Percentiles rank a stretch among this genome's conserved stretches.
phyloP scores from a whole-genome alignment of 2,888 invertebrate genomes.

The Orchesellides sinensis region DNA sequence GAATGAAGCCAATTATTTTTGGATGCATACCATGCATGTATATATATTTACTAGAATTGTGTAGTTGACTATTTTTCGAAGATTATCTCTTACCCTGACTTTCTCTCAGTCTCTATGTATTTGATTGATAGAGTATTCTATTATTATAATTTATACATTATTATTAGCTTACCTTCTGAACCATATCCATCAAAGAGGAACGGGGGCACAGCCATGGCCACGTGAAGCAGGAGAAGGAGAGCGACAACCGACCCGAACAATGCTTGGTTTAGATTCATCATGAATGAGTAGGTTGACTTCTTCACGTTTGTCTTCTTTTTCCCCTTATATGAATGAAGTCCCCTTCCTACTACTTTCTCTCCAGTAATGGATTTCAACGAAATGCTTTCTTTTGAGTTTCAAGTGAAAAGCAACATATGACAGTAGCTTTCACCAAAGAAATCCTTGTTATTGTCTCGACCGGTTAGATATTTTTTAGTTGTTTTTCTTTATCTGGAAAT shows the following conservation, averaged over 20 bases:
- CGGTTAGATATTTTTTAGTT: background rate
- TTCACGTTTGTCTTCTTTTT: too few species aligned
- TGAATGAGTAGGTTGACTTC: slow-evolving; percentile 30
- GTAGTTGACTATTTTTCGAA: background rate
- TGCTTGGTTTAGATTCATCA: slow-evolving; percentile 57
- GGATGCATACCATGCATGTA: background rate
- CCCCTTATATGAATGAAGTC: background rate
- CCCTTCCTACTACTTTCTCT: too few species aligned
- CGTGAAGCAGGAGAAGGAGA: slow-evolving; percentile 66
- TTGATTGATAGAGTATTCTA: background rate
- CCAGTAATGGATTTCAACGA: background rate
- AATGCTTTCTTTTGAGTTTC: background rate
- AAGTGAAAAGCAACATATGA: background rate
- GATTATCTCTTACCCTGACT: background rate
- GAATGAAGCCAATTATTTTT: background rate
- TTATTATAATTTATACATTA: background rate
- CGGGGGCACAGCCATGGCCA: slow-evolving; percentile 69
- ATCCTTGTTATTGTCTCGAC: background rate
- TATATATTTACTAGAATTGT: too few species aligned
- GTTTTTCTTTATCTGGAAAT: background rate
- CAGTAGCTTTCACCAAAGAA: background rate
- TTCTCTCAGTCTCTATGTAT: background rate
- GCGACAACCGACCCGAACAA: slow-evolving; percentile 67
- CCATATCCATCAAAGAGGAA: slow-evolving; percentile 73
- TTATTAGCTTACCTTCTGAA: slow-evolving; percentile 70